Evolutionary conservation across 2,888 invertebrate genomes (phyloP), one percentile per base, ranked within the genome.

Genomic region (Mesorhabditis spiculigera): DNA sequence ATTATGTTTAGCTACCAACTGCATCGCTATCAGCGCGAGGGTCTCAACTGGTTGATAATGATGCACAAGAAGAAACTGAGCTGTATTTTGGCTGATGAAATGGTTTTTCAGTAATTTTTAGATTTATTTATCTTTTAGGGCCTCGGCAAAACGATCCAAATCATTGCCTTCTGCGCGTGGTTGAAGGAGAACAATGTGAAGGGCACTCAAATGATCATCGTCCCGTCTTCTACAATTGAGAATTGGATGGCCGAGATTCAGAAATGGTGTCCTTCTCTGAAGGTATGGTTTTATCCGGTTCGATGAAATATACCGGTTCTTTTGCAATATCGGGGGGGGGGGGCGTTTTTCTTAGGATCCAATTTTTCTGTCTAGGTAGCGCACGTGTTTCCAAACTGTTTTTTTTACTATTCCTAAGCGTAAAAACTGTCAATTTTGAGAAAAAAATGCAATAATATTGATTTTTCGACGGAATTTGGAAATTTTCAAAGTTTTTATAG

Each of bases 71-170:
- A 82, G 50, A 74, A 75, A 4, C 72, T 96, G 63, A 95, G 95
- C 84, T 94, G 94, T 0, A 95, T 97, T 82, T 88, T 97, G 75
- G 96, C 95, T 0, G 96, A 97, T 86, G 96, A 97, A 89, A 97
- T 97, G 96, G 88, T 87, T 43, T 45, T 13, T 66, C 28, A 28
- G 28, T 28, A n/a, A 86, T 87, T 5, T 87, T 87, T 72, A 87
- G 87, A 28, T 28, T 28, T 28, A 28, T 43, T 74, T 43, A 4
- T 16, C 28, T 16, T 66, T 41, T 66, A 79, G 81, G 94, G 94
- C 0, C 88, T 95, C 4, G 94, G 94, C 4, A 95, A 95, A 88
- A 95, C 95, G 0, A 91, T 95, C 75, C 94, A 95, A 87, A 91
- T 94, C n/a, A 93, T 95, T 75, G 91, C 94, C 0, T 94, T 94